phyloP scores from a whole-genome alignment of 2,113 vertebrate genomes.

The Cromileptes altivelis region DNA sequence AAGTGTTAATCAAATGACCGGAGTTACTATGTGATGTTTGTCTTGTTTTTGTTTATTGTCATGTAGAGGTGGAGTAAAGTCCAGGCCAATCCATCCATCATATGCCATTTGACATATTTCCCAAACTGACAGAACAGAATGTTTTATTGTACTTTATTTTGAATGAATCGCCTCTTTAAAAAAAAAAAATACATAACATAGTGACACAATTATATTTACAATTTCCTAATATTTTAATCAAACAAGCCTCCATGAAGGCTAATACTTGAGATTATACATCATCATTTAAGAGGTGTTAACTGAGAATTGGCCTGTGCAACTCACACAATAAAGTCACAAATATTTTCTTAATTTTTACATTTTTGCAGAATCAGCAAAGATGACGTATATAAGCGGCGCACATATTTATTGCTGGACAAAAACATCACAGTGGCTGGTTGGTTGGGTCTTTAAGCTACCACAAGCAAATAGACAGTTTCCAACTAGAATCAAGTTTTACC shows the following conservation, averaged over 20 bases:
- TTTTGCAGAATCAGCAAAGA: neutral
- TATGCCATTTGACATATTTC: neutral
- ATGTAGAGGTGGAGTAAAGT: slow-evolving; percentile 20
- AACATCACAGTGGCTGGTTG: slow-evolving; percentile 9
- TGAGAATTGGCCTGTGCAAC: slow-evolving; percentile 18
- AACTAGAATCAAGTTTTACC: slow-evolving; percentile 36
- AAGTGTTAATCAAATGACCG: neutral
- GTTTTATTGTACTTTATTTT: neutral
- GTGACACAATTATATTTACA: too few species aligned
- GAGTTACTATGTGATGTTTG: neutral
- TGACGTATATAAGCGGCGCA: neutral
- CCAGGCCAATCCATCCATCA: slow-evolving; percentile 8
- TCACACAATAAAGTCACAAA: neutral
- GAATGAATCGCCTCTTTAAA: slow-evolving; percentile 31
- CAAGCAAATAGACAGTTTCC: slow-evolving; percentile 15
- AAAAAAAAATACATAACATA: neutral
- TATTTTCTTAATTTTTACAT: neutral
- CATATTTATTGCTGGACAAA: slow-evolving; percentile 12
- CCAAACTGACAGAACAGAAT: neutral
- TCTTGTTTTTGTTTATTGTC: slow-evolving; percentile 25
- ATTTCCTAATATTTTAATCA: slow-evolving; percentile 23
- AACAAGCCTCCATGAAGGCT: neutral
- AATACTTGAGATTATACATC: slow-evolving; percentile 13
- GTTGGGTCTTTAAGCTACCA: slow-evolving; percentile 20
- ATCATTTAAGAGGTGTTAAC: slow-evolving; percentile 8